A percentile compares a stretch with the other conserved stretches of the same genome.
phyloP scores from a whole-genome alignment of 1,140 invertebrate genomes.

The Anadara kagoshimensis region DNA sequence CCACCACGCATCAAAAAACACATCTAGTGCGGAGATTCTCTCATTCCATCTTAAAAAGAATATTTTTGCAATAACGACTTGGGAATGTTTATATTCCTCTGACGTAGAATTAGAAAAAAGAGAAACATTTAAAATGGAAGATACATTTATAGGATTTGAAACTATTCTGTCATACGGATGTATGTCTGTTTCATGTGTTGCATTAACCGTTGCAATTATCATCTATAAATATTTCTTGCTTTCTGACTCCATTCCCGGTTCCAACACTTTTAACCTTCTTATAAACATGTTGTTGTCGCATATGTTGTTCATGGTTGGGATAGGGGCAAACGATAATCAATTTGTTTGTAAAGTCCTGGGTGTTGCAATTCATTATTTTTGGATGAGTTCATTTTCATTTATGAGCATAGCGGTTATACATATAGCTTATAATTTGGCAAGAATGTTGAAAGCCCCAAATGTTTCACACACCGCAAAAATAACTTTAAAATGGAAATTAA shows the following conservation, averaged over 20 bases:
- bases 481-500: too few relatives aligned
- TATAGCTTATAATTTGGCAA: not conserved
- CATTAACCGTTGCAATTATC: not conserved
- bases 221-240: not conserved
- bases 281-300: not conserved
- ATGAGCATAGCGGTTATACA: not conserved
- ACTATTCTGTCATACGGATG: not conserved
- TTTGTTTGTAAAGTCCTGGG: not conserved
- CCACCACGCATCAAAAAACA: too few relatives aligned
- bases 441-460: not conserved
- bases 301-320: conserved; percentile 4
- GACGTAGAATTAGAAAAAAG: too few relatives aligned
- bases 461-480: too few relatives aligned
- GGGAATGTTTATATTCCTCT: too few relatives aligned
- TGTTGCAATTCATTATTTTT: not conserved
- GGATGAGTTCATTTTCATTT: conserved; percentile 2
- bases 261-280: not conserved
- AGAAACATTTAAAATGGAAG: too few relatives aligned
- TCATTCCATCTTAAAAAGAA: too few relatives aligned
- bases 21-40: too few relatives aligned
- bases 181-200: not conserved
- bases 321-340: conserved; percentile 5
- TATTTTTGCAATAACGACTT: too few relatives aligned
- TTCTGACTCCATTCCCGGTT: not conserved
- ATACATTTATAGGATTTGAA: not conserved